These are phyloP conservation scores for Formica aserva DNA, from an alignment of 2,888 invertebrate species.

Conservation along the genomic window DNA sequence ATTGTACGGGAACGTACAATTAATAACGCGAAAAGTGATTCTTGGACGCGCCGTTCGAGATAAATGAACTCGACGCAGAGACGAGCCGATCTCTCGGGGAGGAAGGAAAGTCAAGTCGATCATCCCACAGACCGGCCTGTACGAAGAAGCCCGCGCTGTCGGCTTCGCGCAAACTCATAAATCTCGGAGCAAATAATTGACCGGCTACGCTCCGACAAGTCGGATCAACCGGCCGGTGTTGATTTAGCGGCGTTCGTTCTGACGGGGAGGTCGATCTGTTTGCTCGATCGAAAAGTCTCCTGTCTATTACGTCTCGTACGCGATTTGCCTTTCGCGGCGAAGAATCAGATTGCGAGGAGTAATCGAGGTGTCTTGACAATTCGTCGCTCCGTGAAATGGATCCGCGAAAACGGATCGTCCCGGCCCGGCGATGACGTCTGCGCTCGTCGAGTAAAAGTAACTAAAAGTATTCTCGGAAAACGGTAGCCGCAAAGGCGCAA, in stretches of 20 bases:
- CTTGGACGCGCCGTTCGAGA: slow-evolving; percentile 68
- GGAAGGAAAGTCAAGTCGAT: slow-evolving; percentile 54
- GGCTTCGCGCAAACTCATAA: slow-evolving; percentile 83
- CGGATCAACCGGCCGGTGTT: slow-evolving; percentile 80
- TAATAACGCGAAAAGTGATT: slow-evolving; percentile 83
- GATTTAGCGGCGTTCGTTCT: slow-evolving; percentile 81
- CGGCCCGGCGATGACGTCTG: not conserved
- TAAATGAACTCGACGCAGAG: slow-evolving; percentile 71
- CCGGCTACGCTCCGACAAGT: slow-evolving; percentile 76
- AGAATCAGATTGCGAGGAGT: not conserved
- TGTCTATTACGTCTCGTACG: slow-evolving; percentile 45
- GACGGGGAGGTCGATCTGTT: slow-evolving; percentile 78
- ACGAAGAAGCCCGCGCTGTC: slow-evolving; percentile 72
- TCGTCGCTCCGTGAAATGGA: not conserved
- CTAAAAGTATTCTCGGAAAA: slow-evolving; percentile 62
- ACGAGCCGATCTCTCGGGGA: slow-evolving; percentile 18
- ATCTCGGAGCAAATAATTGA: slow-evolving; percentile 85
- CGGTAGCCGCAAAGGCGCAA: slow-evolving; percentile 73
- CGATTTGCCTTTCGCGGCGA: slow-evolving; percentile 45
- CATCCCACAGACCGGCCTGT: slow-evolving; percentile 35
- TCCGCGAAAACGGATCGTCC: not conserved
- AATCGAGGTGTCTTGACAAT: not conserved
- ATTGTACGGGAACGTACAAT: slow-evolving; percentile 79
- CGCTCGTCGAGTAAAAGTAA: slow-evolving; percentile 31
- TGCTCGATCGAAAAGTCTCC: slow-evolving; percentile 46